Conservation (phyloP, 2,113 vertebrate genomes). For the Cavia aperea region DNA sequence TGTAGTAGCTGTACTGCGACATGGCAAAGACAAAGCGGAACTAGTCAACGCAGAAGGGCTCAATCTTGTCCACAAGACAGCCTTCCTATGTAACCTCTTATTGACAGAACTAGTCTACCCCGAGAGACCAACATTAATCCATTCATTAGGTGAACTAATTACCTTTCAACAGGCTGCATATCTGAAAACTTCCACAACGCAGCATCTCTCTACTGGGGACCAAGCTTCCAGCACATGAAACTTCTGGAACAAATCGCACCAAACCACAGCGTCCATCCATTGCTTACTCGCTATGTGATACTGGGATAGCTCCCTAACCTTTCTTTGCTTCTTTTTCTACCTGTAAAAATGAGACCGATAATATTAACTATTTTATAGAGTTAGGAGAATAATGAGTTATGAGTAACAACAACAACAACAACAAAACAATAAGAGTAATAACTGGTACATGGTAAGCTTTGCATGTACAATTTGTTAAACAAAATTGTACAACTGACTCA, state of each 20-base stretch:
- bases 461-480: not conserved
- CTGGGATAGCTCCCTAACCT: not conserved
- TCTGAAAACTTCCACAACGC: not conserved
- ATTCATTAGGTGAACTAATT: not conserved
- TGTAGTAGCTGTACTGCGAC: not conserved
- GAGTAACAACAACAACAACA: not conserved
- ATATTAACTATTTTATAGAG: not conserved
- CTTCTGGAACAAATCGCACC: not conserved
- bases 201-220: not conserved
- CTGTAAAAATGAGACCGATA: not conserved
- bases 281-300: not conserved
- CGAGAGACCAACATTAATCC: not conserved
- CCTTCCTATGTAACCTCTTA: not conserved
- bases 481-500: not conserved
- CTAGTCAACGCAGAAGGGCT: not conserved
- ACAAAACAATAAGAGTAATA: not conserved
- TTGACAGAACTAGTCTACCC: not conserved
- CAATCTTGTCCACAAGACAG: not conserved
- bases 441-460: not conserved
- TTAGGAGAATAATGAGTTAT: not conserved
- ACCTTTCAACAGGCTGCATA: not conserved
- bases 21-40: not conserved
- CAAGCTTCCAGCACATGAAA: not conserved
- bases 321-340: not conserved
- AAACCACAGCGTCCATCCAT: not conserved